These are phyloP conservation scores for Maniola jurtina DNA, from an alignment of 1,140 invertebrate genomes.

Conservation along the genomic window DNA sequence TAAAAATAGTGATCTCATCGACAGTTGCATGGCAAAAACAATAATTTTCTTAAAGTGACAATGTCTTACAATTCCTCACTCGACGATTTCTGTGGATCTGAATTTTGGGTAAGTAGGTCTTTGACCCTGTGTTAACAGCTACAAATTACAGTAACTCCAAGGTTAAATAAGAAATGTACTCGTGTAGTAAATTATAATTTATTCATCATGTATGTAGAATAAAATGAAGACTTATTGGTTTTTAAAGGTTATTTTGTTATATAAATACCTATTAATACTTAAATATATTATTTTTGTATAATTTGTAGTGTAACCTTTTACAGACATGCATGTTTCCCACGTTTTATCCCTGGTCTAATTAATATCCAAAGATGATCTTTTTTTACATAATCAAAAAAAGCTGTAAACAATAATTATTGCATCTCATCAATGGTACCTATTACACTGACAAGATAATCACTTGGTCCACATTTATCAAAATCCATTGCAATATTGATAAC, in stretches of 20 bases:
- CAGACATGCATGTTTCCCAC: too few relatives aligned
- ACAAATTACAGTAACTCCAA: constrained; percentile 11
- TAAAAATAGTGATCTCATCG: constrained; percentile 15
- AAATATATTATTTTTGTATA: too few relatives aligned
- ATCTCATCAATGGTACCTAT: too few relatives aligned
- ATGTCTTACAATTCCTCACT: constrained; percentile 75
- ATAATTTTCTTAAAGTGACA: constrained; percentile 35
- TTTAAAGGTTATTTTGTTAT: not conserved
- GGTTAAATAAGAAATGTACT: constrained; percentile 5
- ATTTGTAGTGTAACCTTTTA: too few relatives aligned
- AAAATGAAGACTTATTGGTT: not conserved
- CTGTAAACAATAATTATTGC: too few relatives aligned
- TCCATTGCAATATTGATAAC: too few relatives aligned
- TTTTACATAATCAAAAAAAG: too few relatives aligned
- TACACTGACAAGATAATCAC: too few relatives aligned
- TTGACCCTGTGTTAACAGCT: constrained; percentile 39
- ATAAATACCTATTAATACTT: not conserved
- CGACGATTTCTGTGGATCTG: constrained; percentile 82
- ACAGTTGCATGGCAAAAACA: constrained; percentile 26
- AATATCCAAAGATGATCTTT: too few relatives aligned
- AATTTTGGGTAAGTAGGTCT: constrained; percentile 83
- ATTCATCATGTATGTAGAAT: not conserved
- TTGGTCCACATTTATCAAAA: too few relatives aligned
- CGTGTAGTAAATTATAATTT: not conserved
- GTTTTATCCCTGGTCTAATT: too few relatives aligned